Base-by-base conservation (phyloP, 2,113 vertebrate species). In the Osmerus mordax region DNA sequence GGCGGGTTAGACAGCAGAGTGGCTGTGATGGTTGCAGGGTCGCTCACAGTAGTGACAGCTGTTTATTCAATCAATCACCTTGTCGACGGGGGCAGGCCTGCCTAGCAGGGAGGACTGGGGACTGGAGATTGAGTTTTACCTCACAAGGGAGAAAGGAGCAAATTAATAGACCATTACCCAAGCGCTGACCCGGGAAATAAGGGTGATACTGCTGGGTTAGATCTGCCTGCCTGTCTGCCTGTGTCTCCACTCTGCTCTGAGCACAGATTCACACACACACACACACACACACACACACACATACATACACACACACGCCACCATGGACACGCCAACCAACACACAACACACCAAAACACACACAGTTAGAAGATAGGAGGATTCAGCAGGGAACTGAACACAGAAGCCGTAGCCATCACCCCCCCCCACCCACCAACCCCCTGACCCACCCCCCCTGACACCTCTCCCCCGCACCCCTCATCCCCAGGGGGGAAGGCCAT, bases 101-200 rank as follows among this genome's bases (percentile, higher is more conserved):
- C 88, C 91, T 89, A 90, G 15, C 13, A 14, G 7, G 14, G 3
- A 4, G 14, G 91, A 28, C 14, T 18, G 89, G 87, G 87, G 89
- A 88, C 87, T 91, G 93, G 93, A 95, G 95, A 96, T 95, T 94
- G 95, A 95, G 95, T 96, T 95, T 84, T 95, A 93, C 90, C 94
- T 94, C 94, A 93, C 94, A 93, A 92, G 92, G 91, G 93, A 97
- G 92, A 93, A 94, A 80, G 90, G 93, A 97, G 94, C 95, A 99
- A 98, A 99, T 98, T 96, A 99, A 99, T 98, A 95, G 95, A 94
- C 94, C 96, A 97, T 99, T 97, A 98, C 95, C 96, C 96, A 98
- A 93, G 92, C 94, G 59, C 91, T 98, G 96, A 99, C 96, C 95
- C 96, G 91, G 93, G 92, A 95, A 97, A 94, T 92, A 91, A 94